A percentile compares a stretch with the other conserved stretches of the same genome.
Evolutionary conservation across 2,113 vertebrate species (phyloP).

Genomic region (Drymodes brunneopygia): DNA sequence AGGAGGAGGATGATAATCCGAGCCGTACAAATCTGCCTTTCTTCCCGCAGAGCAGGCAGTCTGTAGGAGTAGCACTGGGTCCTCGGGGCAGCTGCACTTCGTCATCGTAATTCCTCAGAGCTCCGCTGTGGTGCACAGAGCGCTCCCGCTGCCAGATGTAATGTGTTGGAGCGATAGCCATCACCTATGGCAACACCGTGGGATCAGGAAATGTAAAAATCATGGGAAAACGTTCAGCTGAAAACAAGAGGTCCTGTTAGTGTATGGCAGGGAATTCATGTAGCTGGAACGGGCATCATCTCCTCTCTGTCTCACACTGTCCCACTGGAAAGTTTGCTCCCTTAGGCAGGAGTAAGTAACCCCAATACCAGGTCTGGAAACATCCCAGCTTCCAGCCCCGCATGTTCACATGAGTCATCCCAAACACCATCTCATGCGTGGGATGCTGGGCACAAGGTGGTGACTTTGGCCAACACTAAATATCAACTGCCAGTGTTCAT

Average conservation of each 20-base stretch:
- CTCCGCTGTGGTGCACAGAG: conserved; percentile 84
- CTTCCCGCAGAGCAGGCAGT: conserved; percentile 81
- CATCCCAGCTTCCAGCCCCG: background rate
- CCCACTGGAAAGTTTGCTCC: background rate
- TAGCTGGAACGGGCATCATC: background rate
- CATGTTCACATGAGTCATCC: background rate
- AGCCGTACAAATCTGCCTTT: conserved; percentile 67
- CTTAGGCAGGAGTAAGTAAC: background rate
- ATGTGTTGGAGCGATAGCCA: conserved; percentile 90
- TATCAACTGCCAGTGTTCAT: background rate
- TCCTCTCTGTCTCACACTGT: background rate
- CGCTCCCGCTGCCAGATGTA: conserved; percentile 88
- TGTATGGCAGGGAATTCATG: accelerated
- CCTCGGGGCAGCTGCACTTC: conserved; percentile 73
- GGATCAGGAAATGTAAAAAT: background rate
- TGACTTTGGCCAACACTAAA: background rate
- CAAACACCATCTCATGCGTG: background rate
- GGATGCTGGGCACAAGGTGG: background rate
- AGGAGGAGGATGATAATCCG: conserved; percentile 72
- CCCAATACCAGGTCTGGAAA: background rate
- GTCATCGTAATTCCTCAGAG: conserved; percentile 75
- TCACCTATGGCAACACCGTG: conserved; percentile 75
- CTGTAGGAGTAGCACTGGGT: conserved; percentile 76
- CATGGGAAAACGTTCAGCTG: background rate
- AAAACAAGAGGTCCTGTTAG: background rate